Evolutionary conservation across 2,113 vertebrate species (phyloP).

Genomic region (Eleginops maclovinus): DNA sequence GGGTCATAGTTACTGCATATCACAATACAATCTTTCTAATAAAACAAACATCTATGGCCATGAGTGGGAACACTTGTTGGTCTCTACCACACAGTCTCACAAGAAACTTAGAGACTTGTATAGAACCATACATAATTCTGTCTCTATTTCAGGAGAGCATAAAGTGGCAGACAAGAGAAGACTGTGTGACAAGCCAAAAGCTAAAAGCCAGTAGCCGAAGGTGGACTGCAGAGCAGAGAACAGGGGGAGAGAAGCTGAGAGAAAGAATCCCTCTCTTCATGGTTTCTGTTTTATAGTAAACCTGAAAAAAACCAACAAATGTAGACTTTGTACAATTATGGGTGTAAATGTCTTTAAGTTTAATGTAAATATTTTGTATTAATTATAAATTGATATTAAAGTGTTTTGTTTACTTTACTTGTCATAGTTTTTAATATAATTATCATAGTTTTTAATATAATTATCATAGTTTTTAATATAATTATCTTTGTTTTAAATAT

Average conservation of each 20-base stretch:
- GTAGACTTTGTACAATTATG: conserved; percentile 1
- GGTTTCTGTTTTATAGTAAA: conserved; percentile 24
- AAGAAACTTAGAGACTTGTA: background rate
- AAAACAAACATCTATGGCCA: background rate
- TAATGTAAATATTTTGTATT: background rate
- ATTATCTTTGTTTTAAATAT: no score
- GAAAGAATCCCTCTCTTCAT: conserved; percentile 21
- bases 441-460: no score
- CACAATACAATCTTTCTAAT: background rate
- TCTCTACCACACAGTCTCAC: background rate
- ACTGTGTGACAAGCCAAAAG: conserved; percentile 30
- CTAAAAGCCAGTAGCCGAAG: conserved; percentile 15
- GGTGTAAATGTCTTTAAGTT: background rate
- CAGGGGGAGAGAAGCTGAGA: conserved; percentile 19
- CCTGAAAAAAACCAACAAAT: conserved; percentile 26
- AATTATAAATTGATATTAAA: background rate
- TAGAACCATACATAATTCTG: background rate
- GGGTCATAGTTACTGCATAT: background rate
- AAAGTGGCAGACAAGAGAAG: conserved; percentile 28
- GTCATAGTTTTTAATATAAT: background rate
- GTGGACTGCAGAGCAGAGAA: conserved; percentile 3
- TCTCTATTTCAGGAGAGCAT: conserved; percentile 32
- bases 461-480: background rate
- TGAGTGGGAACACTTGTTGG: background rate
- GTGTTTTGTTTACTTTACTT: no score